Evolutionary conservation across 2,888 invertebrate genomes (phyloP), one percentile per base, ranked within the genome.

Genomic region (Pecten maximus): DNA sequence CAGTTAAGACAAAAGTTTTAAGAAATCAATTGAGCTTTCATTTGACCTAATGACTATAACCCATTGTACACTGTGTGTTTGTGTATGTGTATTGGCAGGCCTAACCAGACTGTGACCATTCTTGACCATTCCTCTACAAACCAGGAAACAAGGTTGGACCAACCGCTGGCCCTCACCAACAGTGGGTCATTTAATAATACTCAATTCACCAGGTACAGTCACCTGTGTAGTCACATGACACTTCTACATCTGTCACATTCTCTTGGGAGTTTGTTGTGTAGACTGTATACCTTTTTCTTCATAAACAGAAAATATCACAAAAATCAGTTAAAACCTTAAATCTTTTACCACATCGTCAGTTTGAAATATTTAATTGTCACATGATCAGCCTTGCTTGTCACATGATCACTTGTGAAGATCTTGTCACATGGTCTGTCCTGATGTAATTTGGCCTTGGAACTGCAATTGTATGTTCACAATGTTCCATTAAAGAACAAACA

Each of bases 91-190:
- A 12, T 74, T 74, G 74, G 35, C 74, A 74, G 74, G 74, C 74
- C 74, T 74, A 74, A 74, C 74, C 74, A 74, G 74, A 74, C 74
- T 74, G 74, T 74, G 74, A 74, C 74, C 74, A 74, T 74, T 74
- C 74, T 74, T 74, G 74, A 74, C 74, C 74, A 74, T 35, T 74
- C 74, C 35, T 6, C 74, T 35, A 12, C 74, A 74, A 35, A 35
- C 74, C 74, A 74, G 74, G 74, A 74, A 74, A 74, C 74, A 74
- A 74, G 15, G 74, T 74, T 74, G 35, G 74, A 74, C 74, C 74
- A 35, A 28, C 10, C 74, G 28, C 28, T 74, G 74, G 23, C 74
- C 74, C 74, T 28, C 74, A 28, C 28, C 74, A 35, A 74, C 74
- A 74, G 28, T 74, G 74, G 74, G 28, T 74, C 74, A 74, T 19